phyloP scores from a whole-genome alignment of 30 jellyfish, hydroid and myxozoan species.

The Nemopilema nomurai region DNA sequence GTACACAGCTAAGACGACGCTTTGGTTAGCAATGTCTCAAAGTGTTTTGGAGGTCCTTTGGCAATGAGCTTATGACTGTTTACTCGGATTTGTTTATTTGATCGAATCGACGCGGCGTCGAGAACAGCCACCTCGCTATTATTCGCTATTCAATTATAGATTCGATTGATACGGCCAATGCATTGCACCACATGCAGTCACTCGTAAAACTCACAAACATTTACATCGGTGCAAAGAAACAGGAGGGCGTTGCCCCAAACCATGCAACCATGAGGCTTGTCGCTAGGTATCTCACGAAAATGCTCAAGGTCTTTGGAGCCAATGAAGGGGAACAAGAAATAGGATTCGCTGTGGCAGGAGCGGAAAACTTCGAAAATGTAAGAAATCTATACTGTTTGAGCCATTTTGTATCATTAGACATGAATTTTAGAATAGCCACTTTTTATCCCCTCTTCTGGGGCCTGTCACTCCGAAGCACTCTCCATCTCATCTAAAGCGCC shows the following conservation, averaged over 20 bases:
- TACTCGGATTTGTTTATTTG: not conserved
- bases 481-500: too few species aligned
- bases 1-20: too few species aligned
- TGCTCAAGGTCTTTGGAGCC: slow-evolving; percentile 94
- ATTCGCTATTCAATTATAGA: slow-evolving; percentile 29
- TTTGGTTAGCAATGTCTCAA: too few species aligned
- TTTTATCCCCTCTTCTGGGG: too few species aligned
- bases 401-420: too few species aligned
- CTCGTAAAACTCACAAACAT: slow-evolving; percentile 75
- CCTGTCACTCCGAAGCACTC: too few species aligned
- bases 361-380: slow-evolving; percentile 58
- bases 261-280: slow-evolving; percentile 71
- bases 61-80: not conserved
- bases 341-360: slow-evolving; percentile 76
- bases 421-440: too few species aligned
- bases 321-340: slow-evolving; percentile 92
- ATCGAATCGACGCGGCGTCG: not conserved
- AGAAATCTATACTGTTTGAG: too few species aligned
- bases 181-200: slow-evolving; percentile 93
- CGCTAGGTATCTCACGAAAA: slow-evolving; percentile 84
- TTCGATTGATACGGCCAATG: slow-evolving; percentile 90
- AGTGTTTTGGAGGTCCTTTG: too few species aligned
- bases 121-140: not conserved
- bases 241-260: slow-evolving; percentile 54
- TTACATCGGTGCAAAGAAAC: slow-evolving; percentile 78